Evolutionary conservation across 2,888 invertebrate genomes (phyloP), one percentile per base, ranked within the genome.

Genomic region (Diploptera punctata): DNA sequence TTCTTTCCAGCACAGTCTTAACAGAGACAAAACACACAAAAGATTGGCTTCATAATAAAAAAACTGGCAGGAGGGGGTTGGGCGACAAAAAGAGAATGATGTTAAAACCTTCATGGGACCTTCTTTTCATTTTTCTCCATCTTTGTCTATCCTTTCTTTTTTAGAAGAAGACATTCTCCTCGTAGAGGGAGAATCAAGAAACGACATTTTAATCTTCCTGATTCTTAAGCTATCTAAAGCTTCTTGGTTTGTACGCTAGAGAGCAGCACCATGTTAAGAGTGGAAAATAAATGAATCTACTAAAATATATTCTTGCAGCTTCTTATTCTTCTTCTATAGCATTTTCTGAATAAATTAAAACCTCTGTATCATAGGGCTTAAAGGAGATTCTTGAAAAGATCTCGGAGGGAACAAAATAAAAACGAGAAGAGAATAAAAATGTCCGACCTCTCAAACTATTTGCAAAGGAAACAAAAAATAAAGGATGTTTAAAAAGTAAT

Each of bases 241-340:
- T 78, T 77, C 74, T 72, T 73, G 71, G 76, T 57, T n/a, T 57
- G 57, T 57, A 57, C 31, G 57, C 29, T 10, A 47, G 26, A 65
- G 44, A 43, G 47, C 65, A 65, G 47, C 65, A 47, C 65, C 47
- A 65, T 57, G 26, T 29, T 44, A 38, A 65, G 65, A 65, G 65
- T 79, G 79, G 80, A 80, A 82, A 82, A 83, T 83, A 81, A 82
- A 83, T 82, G 82, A 82, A 82, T 82, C 82, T 82, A 80, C 80
- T 71, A 81, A 80, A 80, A 80, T 80, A 72, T 74, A 71, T 79
- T 78, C 79, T 79, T 26, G 26, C 31, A 31, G 16, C 79, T 79
- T 79, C 79, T 79, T 79, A 77, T 78, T 78, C 78, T 79, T 78
- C 43, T 60, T 71, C 47, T 62, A 38, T 61, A 70, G 70, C 44